Evolutionary conservation across 1,140 invertebrate genomes (phyloP).

Genomic region (Popillia japonica): DNA sequence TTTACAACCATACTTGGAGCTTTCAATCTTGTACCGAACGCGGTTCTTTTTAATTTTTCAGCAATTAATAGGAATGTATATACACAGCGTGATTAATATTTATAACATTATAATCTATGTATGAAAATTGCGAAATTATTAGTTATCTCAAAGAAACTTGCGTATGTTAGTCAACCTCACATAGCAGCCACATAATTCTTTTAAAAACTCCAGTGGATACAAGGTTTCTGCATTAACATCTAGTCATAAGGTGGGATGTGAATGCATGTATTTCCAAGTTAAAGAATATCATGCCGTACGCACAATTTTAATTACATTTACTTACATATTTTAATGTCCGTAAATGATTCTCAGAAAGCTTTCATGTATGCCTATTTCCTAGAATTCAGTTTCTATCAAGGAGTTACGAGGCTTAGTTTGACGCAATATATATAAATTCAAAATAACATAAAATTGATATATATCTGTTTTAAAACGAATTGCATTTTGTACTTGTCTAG

Average conservation of each 20-base stretch:
- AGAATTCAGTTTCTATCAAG: no score
- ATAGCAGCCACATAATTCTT: neutral
- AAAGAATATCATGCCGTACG: neutral
- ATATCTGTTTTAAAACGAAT: no score
- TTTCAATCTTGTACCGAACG: slow-evolving; percentile 10
- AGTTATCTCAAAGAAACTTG: neutral
- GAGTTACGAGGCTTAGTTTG: no score
- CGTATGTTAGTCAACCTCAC: neutral
- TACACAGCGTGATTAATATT: neutral
- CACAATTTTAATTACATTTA: neutral
- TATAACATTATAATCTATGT: slow-evolving; percentile 14
- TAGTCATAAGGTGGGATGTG: neutral
- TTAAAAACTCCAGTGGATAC: neutral
- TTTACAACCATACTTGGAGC: slow-evolving; percentile 16
- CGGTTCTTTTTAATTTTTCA: slow-evolving; percentile 1
- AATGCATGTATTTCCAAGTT: neutral
- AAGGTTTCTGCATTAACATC: slow-evolving; percentile 27
- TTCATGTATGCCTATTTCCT: no score
- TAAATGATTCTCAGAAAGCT: neutral
- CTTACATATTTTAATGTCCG: neutral
- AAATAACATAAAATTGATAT: no score
- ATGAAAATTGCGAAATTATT: slow-evolving; percentile 24
- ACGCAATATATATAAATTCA: no score
- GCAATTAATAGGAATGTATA: neutral
- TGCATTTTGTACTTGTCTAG: no score